phyloP scores from a whole-genome alignment of 1,140 invertebrate species.

The Cyrtorhinus lividipennis region DNA sequence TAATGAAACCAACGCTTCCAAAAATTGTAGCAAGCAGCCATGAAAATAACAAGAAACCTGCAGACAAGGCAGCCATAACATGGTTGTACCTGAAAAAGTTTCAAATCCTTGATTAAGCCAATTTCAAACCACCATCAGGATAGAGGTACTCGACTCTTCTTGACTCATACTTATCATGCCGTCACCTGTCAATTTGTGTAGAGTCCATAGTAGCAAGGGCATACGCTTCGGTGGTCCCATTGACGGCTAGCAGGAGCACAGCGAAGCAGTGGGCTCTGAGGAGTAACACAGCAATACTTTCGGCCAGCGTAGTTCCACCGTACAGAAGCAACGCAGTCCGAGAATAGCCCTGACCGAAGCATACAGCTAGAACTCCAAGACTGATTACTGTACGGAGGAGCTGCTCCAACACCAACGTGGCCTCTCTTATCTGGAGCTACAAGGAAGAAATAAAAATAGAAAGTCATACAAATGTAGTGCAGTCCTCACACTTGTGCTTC shows the following conservation, averaged over 20 bases:
- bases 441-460: no score
- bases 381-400: slow-evolving; percentile 67
- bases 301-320: slow-evolving; percentile 63
- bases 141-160: no score
- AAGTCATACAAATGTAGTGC: no score
- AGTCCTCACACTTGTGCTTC: no score
- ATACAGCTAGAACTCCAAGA: slow-evolving; percentile 67
- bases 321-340: slow-evolving; percentile 70
- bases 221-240: slow-evolving; percentile 93
- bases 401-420: slow-evolving; percentile 59
- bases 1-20: slow-evolving; percentile 82
- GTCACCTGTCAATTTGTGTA: slow-evolving; percentile 56
- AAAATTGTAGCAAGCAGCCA: slow-evolving; percentile 63
- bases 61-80: slow-evolving; percentile 77
- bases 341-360: slow-evolving; percentile 85
- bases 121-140: no score
- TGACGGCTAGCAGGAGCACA: slow-evolving; percentile 76
- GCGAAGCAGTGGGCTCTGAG: slow-evolving; percentile 80
- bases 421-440: slow-evolving; percentile 56
- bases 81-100: slow-evolving; percentile 70
- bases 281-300: slow-evolving; percentile 49
- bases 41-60: slow-evolving; percentile 64
- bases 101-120: no score
- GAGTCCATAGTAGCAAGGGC: slow-evolving; percentile 91
- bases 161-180: no score